Percentiles rank a stretch among this genome's conserved stretches.
phyloP scores from a whole-genome alignment of 2,113 vertebrate genomes.

The western clawed frog (Xenopus tropicalis) region UCB_Xtro_10.0 CM004443.2:43577001-43577500 shows the following conservation, averaged over 20 bases:
- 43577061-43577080: no score
- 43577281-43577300: conserved; percentile 8
- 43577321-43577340: conserved; percentile 39
- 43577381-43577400: conserved; percentile 27
- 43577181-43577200: neutral
- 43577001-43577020: no score
- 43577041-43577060: no score
- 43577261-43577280: conserved; percentile 9
- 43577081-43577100: no score
- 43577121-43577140: no score
- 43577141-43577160: no score
- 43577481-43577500: no score
- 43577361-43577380: conserved; percentile 21
- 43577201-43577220: neutral
- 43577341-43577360: conserved; percentile 21
- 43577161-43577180: neutral
- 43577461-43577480: neutral
- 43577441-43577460: neutral
- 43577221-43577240: neutral
- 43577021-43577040: no score
- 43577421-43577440: neutral
- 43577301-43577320: conserved; percentile 30
- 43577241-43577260: conserved; percentile 2
- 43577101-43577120: no score
- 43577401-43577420: neutral